These are phyloP conservation scores for Mythimna lalbum DNA, from an alignment of 2,888 invertebrate species.

Conservation along the genomic window DNA sequence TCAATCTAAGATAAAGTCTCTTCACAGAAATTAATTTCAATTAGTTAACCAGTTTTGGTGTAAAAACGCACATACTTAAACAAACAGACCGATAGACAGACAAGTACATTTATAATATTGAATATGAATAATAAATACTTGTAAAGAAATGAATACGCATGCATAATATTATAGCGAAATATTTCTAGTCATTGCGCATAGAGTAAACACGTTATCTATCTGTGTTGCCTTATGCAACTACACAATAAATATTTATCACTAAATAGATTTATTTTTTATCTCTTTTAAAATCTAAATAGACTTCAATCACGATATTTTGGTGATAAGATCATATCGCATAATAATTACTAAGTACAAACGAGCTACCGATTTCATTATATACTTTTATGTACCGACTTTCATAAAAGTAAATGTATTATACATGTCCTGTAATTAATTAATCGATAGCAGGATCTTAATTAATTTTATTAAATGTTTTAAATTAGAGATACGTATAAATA, in stretches of 20 bases:
- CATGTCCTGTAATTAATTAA: conserved; percentile 62
- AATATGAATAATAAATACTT: background rate
- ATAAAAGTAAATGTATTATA: conserved; percentile 48
- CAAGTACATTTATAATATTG: background rate
- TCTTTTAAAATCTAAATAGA: conserved; percentile 70
- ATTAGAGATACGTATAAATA: conserved; percentile 25
- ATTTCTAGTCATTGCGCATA: conserved; percentile 50
- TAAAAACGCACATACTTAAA: background rate
- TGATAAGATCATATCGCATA: conserved; percentile 71
- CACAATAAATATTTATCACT: conserved; percentile 24
- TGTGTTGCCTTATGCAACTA: conserved; percentile 60
- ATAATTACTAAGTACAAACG: conserved; percentile 75
- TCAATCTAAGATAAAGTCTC: background rate
- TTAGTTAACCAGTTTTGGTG: background rate
- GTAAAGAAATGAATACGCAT: background rate
- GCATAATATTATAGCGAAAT: conserved; percentile 12
- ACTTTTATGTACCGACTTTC: conserved; percentile 65
- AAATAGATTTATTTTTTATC: conserved; percentile 42
- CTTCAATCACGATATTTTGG: conserved; percentile 67
- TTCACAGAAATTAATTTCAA: background rate
- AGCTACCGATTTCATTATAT: conserved; percentile 71
- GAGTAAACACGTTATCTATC: conserved; percentile 47
- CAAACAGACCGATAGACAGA: background rate
- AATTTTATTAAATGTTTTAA: conserved; percentile 49
- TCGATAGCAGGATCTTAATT: conserved; percentile 65